Evolutionary conservation across 2,888 invertebrate genomes (phyloP).

Genomic region (Didymodactylos carnosus): DNA sequence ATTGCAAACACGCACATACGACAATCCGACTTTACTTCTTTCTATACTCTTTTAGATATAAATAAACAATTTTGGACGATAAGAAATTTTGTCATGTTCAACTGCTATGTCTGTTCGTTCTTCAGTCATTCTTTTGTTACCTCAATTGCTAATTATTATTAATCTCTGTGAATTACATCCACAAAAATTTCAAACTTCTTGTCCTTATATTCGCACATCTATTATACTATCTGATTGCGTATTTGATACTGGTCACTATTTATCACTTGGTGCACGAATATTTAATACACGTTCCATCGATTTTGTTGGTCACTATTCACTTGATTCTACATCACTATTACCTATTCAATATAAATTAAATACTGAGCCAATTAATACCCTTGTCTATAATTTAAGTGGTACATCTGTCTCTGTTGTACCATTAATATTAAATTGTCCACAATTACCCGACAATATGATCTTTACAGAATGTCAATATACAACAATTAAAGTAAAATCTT

Average conservation of each 20-base stretch:
- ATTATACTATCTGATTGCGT: background rate
- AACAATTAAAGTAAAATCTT: background rate
- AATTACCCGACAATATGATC: background rate
- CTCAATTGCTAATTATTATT: too few species aligned
- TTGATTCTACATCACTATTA: too few species aligned
- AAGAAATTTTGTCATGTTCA: too few species aligned
- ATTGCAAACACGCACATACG: too few species aligned
- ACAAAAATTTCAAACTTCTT: too few species aligned
- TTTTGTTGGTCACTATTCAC: background rate
- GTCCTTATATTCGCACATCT: background rate
- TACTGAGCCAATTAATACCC: background rate
- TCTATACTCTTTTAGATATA: too few species aligned
- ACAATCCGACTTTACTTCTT: too few species aligned
- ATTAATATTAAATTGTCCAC: background rate
- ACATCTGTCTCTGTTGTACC: background rate
- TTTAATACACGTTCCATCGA: background rate
- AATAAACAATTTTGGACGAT: too few species aligned
- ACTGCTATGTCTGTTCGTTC: too few species aligned
- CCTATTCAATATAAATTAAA: too few species aligned
- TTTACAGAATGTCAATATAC: background rate
- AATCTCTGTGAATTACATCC: too few species aligned
- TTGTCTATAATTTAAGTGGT: background rate
- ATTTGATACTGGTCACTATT: background rate
- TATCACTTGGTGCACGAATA: background rate
- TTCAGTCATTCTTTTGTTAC: too few species aligned